phyloP scores from a whole-genome alignment of 2,797 vertebrate species.

The Hyperoplus lanceolatus region DNA sequence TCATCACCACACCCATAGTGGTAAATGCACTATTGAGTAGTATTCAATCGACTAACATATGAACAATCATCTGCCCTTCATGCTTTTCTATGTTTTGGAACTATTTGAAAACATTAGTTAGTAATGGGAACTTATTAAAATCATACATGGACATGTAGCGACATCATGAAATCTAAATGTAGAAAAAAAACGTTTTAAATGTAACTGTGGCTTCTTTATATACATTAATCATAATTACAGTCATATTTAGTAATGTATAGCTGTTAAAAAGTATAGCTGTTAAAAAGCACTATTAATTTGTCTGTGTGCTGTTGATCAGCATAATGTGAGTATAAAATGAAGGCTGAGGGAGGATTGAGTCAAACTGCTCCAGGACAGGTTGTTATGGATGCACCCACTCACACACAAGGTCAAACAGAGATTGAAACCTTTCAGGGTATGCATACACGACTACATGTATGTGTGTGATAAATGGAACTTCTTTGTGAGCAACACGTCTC shows the following conservation, averaged over 20 bases:
- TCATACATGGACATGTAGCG: neutral
- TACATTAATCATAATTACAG: too few species aligned
- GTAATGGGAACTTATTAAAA: neutral
- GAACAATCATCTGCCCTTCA: neutral
- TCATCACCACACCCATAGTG: neutral
- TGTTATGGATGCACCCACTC: neutral
- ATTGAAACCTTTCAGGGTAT: neutral
- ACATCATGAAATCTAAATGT: neutral
- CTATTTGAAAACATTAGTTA: neutral
- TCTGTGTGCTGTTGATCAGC: neutral
- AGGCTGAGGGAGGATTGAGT: neutral
- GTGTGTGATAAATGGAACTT: conserved; percentile 14
- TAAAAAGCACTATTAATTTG: neutral
- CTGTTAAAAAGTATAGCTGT: too few species aligned
- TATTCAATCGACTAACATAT: neutral
- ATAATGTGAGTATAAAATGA: neutral
- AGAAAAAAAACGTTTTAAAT: neutral
- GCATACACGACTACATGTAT: neutral
- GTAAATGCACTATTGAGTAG: neutral
- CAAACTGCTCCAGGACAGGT: neutral
- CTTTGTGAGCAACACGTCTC: neutral
- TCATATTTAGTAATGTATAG: neutral
- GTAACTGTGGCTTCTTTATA: neutral
- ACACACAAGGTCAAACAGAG: conserved; percentile 10
- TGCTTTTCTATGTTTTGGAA: neutral